Conservation (phyloP, 2,113 vertebrate species). For the Mustela nigripes region DNA sequence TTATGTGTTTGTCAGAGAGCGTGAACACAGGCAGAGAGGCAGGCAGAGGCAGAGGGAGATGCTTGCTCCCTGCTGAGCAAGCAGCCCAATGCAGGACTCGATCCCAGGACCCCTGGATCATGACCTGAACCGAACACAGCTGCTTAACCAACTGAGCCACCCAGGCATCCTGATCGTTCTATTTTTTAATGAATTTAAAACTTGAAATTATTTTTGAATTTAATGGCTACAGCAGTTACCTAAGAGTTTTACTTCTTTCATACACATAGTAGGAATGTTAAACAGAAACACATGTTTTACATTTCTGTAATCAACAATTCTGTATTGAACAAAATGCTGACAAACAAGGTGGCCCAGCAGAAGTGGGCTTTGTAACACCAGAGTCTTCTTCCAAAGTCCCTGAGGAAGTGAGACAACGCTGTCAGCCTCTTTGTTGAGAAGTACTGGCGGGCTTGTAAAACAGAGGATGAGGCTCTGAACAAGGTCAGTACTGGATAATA, state of each 20-base stretch:
- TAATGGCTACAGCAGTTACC: neutral
- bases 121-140: no score
- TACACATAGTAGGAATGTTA: neutral
- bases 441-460: slow-evolving; percentile 87
- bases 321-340: neutral
- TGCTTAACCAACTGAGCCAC: no score
- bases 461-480: slow-evolving; percentile 89
- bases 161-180: no score
- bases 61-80: no score
- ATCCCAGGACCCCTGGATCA: no score
- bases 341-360: slow-evolving; percentile 60
- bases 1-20: no score
- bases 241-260: neutral
- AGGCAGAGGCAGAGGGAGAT: no score
- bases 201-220: neutral
- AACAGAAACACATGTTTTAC: neutral
- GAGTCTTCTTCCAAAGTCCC: slow-evolving; percentile 88
- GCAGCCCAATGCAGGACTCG: no score
- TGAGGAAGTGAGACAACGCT: slow-evolving; percentile 87
- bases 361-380: slow-evolving; percentile 78
- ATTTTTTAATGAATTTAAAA: no score
- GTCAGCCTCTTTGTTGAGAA: slow-evolving; percentile 89
- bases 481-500: slow-evolving; percentile 86
- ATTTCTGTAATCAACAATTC: neutral
- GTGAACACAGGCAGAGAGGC: no score